phyloP scores from a whole-genome alignment of 2,888 invertebrate genomes.

The Drosophila subsilvestris region DNA sequence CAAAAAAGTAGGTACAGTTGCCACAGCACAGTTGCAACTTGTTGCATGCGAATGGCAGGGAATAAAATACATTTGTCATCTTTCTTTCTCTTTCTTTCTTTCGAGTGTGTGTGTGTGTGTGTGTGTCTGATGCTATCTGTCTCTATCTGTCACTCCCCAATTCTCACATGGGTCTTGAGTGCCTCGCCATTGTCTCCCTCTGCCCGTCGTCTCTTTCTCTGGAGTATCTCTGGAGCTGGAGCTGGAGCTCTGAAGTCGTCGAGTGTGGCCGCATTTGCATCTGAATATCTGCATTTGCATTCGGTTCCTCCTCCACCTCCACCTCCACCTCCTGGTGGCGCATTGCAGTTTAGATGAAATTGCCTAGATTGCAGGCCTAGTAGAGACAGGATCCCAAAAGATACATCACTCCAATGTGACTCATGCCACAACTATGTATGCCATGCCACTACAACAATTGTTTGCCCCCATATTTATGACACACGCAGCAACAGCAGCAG shows the following conservation, averaged over 20 bases:
- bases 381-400: conserved; percentile 15
- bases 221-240: background rate
- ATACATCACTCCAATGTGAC: conserved; percentile 41
- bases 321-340: conserved; percentile 38
- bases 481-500: conserved; percentile 19
- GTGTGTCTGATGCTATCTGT: background rate
- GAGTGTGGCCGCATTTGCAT: conserved; percentile 51
- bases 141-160: background rate
- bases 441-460: conserved; percentile 5
- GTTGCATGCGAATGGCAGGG: conserved; percentile 47
- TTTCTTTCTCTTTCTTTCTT: background rate
- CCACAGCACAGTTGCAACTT: conserved; percentile 48
- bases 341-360: conserved; percentile 73
- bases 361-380: conserved; percentile 52
- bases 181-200: conserved; percentile 30
- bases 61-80: conserved; percentile 45
- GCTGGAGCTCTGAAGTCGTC: background rate
- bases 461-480: conserved; percentile 52
- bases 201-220: background rate
- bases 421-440: conserved; percentile 14
- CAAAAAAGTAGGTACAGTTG: conserved; percentile 52
- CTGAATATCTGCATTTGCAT: background rate
- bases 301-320: background rate
- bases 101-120: background rate
- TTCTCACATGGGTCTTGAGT: conserved; percentile 7